Evolutionary conservation across 2,113 vertebrate genomes (phyloP).

Genomic region (Ageneiosus marmoratus): DNA sequence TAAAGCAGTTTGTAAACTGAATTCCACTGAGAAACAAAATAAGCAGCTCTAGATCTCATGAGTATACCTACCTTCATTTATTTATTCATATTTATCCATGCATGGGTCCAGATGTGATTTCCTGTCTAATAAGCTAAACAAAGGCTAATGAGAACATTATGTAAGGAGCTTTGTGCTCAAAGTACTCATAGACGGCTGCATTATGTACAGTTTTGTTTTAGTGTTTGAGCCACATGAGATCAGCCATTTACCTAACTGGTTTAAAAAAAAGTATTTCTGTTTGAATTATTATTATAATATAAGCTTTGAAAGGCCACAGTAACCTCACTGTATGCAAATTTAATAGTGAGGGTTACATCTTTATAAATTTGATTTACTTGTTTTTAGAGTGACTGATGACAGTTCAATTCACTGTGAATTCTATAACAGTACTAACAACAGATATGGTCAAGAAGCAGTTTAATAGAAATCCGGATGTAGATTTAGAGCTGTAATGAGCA

Average conservation of each 20-base stretch:
- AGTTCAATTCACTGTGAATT: too few species aligned
- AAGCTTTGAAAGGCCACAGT: not conserved
- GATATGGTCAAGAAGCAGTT: not conserved
- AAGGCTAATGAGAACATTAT: conserved; percentile 14
- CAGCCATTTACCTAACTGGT: not conserved
- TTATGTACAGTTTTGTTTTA: not conserved
- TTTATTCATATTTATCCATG: not conserved
- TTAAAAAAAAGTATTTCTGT: not conserved
- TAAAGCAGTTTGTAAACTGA: not conserved
- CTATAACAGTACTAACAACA: too few species aligned
- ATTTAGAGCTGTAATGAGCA: not conserved
- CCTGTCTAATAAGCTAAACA: conserved; percentile 27
- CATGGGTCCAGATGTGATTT: conserved; percentile 13
- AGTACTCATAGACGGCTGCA: not conserved
- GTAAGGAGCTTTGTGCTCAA: not conserved
- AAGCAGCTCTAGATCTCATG: not conserved
- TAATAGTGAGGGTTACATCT: not conserved
- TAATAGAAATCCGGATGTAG: not conserved
- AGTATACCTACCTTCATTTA: not conserved
- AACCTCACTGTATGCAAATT: not conserved
- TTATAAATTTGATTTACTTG: too few species aligned
- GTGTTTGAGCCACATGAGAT: not conserved
- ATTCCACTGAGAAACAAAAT: not conserved
- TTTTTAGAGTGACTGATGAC: too few species aligned
- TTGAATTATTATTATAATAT: not conserved